Conservation (phyloP, 2,797 vertebrate genomes). For the Alectoris magna region DNA sequence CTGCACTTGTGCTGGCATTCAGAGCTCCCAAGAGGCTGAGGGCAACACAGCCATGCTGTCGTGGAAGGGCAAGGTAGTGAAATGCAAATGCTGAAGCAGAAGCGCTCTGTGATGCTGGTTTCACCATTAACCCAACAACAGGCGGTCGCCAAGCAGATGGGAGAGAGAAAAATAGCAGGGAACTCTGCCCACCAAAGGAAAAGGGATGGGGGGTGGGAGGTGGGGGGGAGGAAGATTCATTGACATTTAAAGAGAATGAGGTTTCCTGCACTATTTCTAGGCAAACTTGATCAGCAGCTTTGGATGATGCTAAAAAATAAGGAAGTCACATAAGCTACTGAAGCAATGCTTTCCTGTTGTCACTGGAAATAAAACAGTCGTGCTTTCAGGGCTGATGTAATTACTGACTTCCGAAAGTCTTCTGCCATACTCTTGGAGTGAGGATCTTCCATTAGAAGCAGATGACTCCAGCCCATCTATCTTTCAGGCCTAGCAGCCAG, state of each 20-base stretch:
- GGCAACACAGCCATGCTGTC: slow-evolving; percentile 35
- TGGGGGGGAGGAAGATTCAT: slow-evolving; percentile 27
- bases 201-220: background rate
- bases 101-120: slow-evolving; percentile 8
- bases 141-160: slow-evolving; percentile 69
- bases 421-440: background rate
- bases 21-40: slow-evolving; percentile 51
- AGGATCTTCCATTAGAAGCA: background rate
- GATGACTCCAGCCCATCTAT: slow-evolving; percentile 4
- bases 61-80: slow-evolving; percentile 65
- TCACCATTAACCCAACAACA: slow-evolving; percentile 29
- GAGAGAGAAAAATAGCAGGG: slow-evolving; percentile 67
- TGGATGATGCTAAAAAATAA: background rate
- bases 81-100: slow-evolving; percentile 57
- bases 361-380: background rate
- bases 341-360: background rate
- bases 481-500: background rate
- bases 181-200: slow-evolving; percentile 54
- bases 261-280: slow-evolving; percentile 13
- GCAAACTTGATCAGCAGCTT: slow-evolving; percentile 31
- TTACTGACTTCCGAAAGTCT: background rate
- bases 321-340: background rate
- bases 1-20: slow-evolving; percentile 70
- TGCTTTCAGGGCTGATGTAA: background rate
- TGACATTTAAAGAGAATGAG: slow-evolving; percentile 61